These are phyloP conservation scores for Morphnarchus princeps DNA, from an alignment of 2,113 vertebrate species.

Conservation along the genomic window DNA sequence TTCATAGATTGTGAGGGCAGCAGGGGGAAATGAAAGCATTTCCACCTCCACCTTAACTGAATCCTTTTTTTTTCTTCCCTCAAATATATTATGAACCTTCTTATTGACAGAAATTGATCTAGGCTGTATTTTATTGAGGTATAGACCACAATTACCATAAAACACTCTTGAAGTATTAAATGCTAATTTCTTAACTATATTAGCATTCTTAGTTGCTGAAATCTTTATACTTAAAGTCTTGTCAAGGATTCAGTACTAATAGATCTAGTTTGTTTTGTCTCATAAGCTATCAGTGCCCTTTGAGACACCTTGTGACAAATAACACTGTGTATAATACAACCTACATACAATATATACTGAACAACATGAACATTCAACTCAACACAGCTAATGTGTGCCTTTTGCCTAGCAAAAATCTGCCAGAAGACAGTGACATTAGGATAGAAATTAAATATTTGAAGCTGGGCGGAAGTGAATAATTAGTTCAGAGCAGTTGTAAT, in stretches of 20 bases:
- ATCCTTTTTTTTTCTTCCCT: neutral
- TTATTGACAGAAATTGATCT: neutral
- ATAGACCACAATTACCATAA: neutral
- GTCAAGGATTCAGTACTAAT: neutral
- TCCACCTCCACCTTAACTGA: neutral
- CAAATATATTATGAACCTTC: neutral
- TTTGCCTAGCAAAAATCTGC: neutral
- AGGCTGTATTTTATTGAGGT: neutral
- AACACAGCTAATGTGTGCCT: neutral
- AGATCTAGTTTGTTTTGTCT: neutral
- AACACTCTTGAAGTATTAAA: neutral
- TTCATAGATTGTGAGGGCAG: neutral
- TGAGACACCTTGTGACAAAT: neutral
- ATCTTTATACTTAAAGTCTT: neutral
- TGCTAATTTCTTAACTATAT: neutral
- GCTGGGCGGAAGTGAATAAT: neutral
- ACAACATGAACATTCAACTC: neutral
- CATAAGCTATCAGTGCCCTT: neutral
- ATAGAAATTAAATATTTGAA: neutral
- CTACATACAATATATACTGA: neutral
- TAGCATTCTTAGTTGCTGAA: neutral
- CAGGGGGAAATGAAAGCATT: neutral
- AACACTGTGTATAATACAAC: accelerated
- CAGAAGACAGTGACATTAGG: neutral
- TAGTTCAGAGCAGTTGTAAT: neutral